phyloP scores from a whole-genome alignment of 2,888 invertebrate species.

The Monoplex corrugatus region DNA sequence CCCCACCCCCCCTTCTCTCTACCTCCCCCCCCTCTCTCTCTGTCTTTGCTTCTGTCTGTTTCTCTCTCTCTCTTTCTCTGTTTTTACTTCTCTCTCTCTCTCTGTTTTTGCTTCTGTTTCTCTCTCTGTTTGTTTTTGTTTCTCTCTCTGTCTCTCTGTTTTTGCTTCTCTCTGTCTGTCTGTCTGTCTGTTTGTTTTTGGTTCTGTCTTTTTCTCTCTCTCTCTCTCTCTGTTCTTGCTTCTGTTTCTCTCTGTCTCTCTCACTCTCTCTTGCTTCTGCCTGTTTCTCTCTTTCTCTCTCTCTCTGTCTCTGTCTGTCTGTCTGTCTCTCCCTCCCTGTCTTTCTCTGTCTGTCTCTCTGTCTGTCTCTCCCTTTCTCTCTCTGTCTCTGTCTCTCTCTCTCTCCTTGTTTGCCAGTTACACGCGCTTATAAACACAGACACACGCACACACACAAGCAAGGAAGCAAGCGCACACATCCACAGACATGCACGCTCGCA shows the following conservation, averaged over 20 bases:
- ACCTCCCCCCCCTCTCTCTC: no score
- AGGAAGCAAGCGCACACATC: no score
- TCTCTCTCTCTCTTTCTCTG: no score
- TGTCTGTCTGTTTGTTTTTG: neutral
- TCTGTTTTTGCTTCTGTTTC: neutral
- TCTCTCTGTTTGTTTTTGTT: neutral
- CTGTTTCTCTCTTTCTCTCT: neutral
- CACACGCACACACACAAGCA: no score
- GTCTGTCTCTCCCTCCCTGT: neutral
- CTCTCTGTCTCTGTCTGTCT: no score
- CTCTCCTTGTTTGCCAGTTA: neutral
- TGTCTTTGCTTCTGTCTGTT: no score
- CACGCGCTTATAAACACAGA: neutral
- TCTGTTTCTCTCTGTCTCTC: neutral
- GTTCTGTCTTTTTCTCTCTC: no score
- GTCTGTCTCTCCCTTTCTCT: neutral
- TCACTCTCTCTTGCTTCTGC: neutral
- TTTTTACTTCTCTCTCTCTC: neutral
- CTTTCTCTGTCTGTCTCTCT: no score
- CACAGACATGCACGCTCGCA: no score
- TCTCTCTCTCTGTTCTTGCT: no score
- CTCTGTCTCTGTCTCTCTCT: neutral
- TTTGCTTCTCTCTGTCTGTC: neutral
- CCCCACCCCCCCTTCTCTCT: no score
- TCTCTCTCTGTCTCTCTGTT: neutral